phyloP scores from a whole-genome alignment of 2,888 invertebrate species.

The Phaonia tiefii region DNA sequence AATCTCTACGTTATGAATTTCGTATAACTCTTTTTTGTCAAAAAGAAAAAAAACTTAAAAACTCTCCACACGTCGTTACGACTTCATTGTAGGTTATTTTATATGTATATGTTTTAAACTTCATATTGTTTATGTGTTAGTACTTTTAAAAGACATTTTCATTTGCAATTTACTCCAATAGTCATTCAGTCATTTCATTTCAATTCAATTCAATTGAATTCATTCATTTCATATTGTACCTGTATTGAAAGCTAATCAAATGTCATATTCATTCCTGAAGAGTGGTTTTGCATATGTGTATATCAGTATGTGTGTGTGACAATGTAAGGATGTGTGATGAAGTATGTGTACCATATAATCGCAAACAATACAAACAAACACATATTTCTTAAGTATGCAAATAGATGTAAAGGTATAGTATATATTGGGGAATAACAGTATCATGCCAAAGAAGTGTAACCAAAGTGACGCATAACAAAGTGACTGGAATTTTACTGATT shows the following conservation, averaged over 20 bases:
- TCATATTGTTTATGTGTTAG: neutral
- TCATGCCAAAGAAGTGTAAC: neutral
- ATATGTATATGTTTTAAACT: neutral
- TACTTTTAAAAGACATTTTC: neutral
- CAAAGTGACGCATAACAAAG: no score
- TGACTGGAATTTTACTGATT: no score
- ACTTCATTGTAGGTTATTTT: conserved; percentile 16
- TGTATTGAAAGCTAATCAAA: conserved; percentile 66
- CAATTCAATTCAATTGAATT: neutral
- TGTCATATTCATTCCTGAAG: conserved; percentile 59
- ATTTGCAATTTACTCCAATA: conserved; percentile 10
- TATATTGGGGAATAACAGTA: neutral
- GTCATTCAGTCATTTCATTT: conserved; percentile 12
- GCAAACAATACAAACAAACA: conserved; percentile 18
- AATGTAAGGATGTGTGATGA: conserved; percentile 14
- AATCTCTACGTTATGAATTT: neutral
- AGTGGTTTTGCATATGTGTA: neutral
- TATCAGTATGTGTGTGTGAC: conserved; percentile 28
- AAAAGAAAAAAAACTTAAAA: conserved; percentile 2
- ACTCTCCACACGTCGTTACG: conserved; percentile 13
- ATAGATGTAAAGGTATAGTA: neutral
- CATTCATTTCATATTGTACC: conserved; percentile 6
- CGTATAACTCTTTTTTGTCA: no score
- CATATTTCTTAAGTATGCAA: conserved; percentile 21
- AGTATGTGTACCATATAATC: conserved; percentile 5